Percentiles rank a stretch among this genome's conserved stretches.
phyloP scores from a whole-genome alignment of 2,888 invertebrate genomes.

The Graphium colonna region DNA sequence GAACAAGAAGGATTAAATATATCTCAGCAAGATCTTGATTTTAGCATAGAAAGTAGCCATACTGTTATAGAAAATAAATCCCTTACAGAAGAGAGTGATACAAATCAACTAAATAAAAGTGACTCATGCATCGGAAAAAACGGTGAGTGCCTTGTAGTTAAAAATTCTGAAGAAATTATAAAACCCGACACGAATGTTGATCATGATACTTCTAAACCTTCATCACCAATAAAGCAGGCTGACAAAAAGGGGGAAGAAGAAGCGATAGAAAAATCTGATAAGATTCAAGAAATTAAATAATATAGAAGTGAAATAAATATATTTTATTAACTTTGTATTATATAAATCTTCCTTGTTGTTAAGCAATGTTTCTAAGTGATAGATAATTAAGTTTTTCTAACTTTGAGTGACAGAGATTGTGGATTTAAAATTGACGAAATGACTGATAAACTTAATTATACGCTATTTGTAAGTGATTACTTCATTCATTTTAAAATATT shows the following conservation, averaged over 20 bases:
- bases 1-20: slow-evolving; percentile 30
- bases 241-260: background rate
- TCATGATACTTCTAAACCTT: slow-evolving; percentile 22
- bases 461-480: slow-evolving; percentile 5
- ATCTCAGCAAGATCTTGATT: slow-evolving; percentile 57
- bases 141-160: background rate
- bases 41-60: slow-evolving; percentile 58
- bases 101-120: slow-evolving; percentile 9
- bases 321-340: background rate
- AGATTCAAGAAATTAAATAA: slow-evolving; percentile 3
- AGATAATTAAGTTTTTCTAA: background rate
- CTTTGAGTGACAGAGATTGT: background rate
- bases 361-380: slow-evolving; percentile 16
- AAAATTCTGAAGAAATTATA: background rate
- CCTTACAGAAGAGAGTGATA: slow-evolving; percentile 41
- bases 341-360: background rate
- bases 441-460: slow-evolving; percentile 7
- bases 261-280: background rate
- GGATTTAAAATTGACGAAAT: background rate
- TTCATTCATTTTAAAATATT: background rate
- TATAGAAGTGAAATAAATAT: background rate
- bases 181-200: background rate
- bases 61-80: slow-evolving; percentile 66
- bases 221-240: background rate
- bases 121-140: slow-evolving; percentile 5